These are phyloP conservation scores for Matsumyia berberina DNA, from an alignment of 2,888 invertebrate species.

Conservation along the genomic window DNA sequence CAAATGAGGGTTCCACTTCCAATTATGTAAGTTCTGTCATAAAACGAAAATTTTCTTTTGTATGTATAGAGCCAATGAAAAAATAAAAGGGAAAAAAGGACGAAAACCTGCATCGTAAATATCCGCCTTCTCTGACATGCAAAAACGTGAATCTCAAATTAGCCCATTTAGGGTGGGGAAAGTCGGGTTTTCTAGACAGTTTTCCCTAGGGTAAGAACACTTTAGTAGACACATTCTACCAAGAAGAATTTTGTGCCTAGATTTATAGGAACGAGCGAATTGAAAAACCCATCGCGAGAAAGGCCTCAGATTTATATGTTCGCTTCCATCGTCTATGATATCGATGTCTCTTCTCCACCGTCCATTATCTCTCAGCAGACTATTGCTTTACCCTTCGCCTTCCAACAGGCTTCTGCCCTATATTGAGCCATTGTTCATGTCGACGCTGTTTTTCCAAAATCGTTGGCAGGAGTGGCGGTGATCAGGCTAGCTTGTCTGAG, in stretches of 20 bases:
- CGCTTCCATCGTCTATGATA: too few relatives aligned
- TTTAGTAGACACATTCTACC: background rate
- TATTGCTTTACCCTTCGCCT: too few relatives aligned
- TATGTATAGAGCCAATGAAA: constrained; percentile 21
- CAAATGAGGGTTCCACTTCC: constrained; percentile 48
- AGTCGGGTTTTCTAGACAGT: background rate
- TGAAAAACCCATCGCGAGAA: too few relatives aligned
- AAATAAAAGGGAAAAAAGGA: background rate
- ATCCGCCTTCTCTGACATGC: constrained; percentile 71
- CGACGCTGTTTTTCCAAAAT: too few relatives aligned
- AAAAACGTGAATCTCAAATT: constrained; percentile 60
- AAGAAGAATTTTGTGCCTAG: background rate
- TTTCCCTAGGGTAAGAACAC: constrained; percentile 29
- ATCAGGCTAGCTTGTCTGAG: too few relatives aligned
- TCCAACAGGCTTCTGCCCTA: too few relatives aligned
- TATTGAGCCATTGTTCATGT: too few relatives aligned
- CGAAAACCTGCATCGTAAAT: constrained; percentile 69
- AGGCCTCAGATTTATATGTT: too few relatives aligned
- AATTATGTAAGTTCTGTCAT: constrained; percentile 67
- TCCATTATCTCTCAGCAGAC: too few relatives aligned
- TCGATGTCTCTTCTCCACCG: too few relatives aligned
- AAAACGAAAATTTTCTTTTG: constrained; percentile 35
- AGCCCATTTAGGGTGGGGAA: background rate
- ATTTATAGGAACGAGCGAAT: too few relatives aligned
- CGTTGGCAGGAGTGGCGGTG: too few relatives aligned